A percentile compares a stretch with the other conserved stretches of the same genome.
Evolutionary conservation across 1,140 invertebrate genomes (phyloP).

Genomic region (Acromyrmex echinatior): DNA sequence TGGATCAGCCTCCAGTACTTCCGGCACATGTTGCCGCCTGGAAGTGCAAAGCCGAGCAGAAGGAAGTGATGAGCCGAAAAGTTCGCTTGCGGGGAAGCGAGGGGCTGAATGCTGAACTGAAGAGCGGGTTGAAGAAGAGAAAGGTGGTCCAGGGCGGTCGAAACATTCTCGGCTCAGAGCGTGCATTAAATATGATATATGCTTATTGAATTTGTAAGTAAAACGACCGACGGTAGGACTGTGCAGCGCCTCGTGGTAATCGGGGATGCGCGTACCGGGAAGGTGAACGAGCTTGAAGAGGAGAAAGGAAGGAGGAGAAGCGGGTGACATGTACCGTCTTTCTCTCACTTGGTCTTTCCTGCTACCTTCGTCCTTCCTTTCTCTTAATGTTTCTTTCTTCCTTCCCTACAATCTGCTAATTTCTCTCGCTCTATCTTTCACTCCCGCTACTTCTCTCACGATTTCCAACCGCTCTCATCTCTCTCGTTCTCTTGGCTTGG

Average conservation of each 20-base stretch:
- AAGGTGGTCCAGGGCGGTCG: slow-evolving; percentile 79
- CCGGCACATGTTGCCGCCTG: slow-evolving; percentile 22
- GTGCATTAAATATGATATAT: slow-evolving; percentile 84
- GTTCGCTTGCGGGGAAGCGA: neutral
- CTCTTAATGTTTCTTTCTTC: slow-evolving; percentile 57
- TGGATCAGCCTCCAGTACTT: slow-evolving; percentile 26
- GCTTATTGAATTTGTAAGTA: slow-evolving; percentile 85
- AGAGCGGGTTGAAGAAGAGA: slow-evolving; percentile 60
- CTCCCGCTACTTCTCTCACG: neutral
- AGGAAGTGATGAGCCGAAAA: slow-evolving; percentile 30
- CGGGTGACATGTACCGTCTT: slow-evolving; percentile 37
- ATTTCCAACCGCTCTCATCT: slow-evolving; percentile 18
- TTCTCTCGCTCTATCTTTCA: slow-evolving; percentile 60
- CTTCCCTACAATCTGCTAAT: slow-evolving; percentile 2
- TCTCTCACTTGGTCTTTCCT: slow-evolving; percentile 18
- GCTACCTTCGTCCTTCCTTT: slow-evolving; percentile 20
- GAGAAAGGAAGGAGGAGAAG: neutral
- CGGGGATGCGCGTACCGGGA: slow-evolving; percentile 55
- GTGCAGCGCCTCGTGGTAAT: slow-evolving; percentile 70
- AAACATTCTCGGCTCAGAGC: slow-evolving; percentile 79
- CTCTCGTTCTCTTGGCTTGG: slow-evolving; percentile 62
- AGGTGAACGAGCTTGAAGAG: slow-evolving; percentile 39
- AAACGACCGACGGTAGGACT: slow-evolving; percentile 78
- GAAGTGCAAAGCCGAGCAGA: slow-evolving; percentile 10
- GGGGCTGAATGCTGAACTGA: slow-evolving; percentile 4